Percentiles rank a stretch among this genome's conserved stretches.
Evolutionary conservation across 2,888 invertebrate genomes (phyloP).

Genomic region (Adelognathus sp.): DNA sequence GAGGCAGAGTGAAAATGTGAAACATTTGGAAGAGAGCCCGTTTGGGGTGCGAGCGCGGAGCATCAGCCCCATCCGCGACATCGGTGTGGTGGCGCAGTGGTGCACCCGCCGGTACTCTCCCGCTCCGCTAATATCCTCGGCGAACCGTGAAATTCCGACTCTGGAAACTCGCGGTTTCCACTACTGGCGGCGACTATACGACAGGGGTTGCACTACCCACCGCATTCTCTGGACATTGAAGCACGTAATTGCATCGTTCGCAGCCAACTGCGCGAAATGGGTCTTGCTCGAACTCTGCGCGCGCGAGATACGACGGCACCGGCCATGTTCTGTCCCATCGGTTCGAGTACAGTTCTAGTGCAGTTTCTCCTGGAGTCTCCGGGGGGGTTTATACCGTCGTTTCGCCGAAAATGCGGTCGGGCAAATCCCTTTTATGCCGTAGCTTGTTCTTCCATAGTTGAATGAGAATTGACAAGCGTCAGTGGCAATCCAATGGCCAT

Average conservation of each 20-base stretch:
- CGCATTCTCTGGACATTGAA: conserved; percentile 74
- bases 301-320: conserved; percentile 46
- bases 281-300: conserved; percentile 40
- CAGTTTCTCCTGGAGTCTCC: conserved; percentile 33
- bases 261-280: conserved; percentile 69
- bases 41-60: background rate
- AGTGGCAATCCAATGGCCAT: background rate
- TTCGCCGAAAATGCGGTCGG: conserved; percentile 13
- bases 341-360: conserved; percentile 39
- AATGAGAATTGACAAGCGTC: background rate
- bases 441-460: background rate
- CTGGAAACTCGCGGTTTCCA: conserved; percentile 63
- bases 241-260: conserved; percentile 76
- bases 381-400: conserved; percentile 32
- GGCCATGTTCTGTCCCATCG: conserved; percentile 15
- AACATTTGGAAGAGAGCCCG: conserved; percentile 2
- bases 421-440: background rate
- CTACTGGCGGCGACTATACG: conserved; percentile 27
- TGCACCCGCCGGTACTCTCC: conserved; percentile 39
- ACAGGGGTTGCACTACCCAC: conserved; percentile 59
- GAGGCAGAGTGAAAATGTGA: background rate
- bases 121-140: conserved; percentile 71
- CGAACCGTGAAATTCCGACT: conserved; percentile 75
- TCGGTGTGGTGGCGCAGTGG: conserved; percentile 2
- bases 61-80: conserved; percentile 28